Percentiles rank a stretch among this genome's conserved stretches.
phyloP scores from a whole-genome alignment of 2,888 invertebrate species.

The Ichneumoninae sp. region DNA sequence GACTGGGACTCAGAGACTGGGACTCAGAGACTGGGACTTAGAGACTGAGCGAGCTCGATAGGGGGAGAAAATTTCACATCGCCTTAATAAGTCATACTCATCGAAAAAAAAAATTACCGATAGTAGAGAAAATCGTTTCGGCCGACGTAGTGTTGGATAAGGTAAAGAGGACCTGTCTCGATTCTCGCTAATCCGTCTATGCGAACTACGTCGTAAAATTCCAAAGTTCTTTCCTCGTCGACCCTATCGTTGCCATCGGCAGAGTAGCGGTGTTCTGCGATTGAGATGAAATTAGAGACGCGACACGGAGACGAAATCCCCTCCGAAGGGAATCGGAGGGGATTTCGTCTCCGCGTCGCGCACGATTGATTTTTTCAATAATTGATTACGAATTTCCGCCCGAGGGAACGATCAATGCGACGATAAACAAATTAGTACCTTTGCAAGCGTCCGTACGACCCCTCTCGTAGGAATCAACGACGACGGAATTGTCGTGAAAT shows the following conservation, averaged over 20 bases:
- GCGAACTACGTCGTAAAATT: slow-evolving; percentile 87
- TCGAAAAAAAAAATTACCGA: slow-evolving; percentile 70
- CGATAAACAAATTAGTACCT: slow-evolving; percentile 84
- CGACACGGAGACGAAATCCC: neutral
- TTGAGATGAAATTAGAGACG: slow-evolving; percentile 11
- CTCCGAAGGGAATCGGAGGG: neutral
- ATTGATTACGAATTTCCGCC: neutral
- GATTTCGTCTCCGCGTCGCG: neutral
- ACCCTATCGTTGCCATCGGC: slow-evolving; percentile 73
- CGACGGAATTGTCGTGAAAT: slow-evolving; percentile 85
- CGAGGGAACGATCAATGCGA: neutral
- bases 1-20: too few relatives aligned
- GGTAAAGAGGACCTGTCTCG: slow-evolving; percentile 85
- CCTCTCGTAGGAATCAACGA: slow-evolving; percentile 87
- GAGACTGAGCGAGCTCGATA: too few relatives aligned
- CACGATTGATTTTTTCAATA: neutral
- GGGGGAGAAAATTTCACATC: too few relatives aligned
- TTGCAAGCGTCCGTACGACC: slow-evolving; percentile 90
- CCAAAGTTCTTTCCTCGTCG: slow-evolving; percentile 82
- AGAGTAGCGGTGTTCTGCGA: slow-evolving; percentile 84
- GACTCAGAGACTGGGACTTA: too few relatives aligned
- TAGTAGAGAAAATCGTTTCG: slow-evolving; percentile 85
- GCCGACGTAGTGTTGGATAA: slow-evolving; percentile 87
- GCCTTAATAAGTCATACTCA: neutral
- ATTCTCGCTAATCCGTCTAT: slow-evolving; percentile 89